phyloP scores from a whole-genome alignment of 1,140 invertebrate genomes.

The Aphelinus certus region DNA sequence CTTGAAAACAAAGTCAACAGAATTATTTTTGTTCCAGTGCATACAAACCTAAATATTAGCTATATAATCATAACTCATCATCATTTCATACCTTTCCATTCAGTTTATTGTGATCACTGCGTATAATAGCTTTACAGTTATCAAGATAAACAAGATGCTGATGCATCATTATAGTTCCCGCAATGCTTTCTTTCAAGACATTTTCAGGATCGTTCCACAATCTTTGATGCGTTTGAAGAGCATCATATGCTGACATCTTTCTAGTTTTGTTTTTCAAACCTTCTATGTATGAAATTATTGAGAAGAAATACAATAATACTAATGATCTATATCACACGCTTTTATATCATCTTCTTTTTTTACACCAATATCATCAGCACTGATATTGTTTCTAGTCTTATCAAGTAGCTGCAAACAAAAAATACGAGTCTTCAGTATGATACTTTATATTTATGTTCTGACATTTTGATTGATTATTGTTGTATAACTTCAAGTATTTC shows the following conservation, averaged over 20 bases:
- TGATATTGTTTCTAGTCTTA: no score
- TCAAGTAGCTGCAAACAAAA: no score
- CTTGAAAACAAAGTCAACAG: constrained; percentile 39
- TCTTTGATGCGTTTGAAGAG: constrained; percentile 53
- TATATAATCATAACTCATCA: no score
- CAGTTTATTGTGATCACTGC: constrained; percentile 56
- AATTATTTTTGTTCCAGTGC: neutral
- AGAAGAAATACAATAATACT: neutral
- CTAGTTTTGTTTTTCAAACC: no score
- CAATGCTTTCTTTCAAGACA: constrained; percentile 66
- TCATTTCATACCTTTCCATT: constrained; percentile 47
- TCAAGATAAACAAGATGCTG: constrained; percentile 61
- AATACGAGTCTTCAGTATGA: no score
- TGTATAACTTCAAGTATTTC: no score
- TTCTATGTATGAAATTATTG: no score
- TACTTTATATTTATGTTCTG: no score
- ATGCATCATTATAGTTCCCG: constrained; percentile 65
- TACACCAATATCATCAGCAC: no score
- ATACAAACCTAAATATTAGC: no score
- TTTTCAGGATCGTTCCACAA: constrained; percentile 57
- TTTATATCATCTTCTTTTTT: no score
- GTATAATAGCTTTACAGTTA: constrained; percentile 65
- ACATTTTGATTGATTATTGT: no score
- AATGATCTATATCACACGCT: neutral
- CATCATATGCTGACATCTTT: constrained; percentile 23